phyloP scores from a whole-genome alignment of 2,888 invertebrate genomes.

The Lottia gigantea region DNA sequence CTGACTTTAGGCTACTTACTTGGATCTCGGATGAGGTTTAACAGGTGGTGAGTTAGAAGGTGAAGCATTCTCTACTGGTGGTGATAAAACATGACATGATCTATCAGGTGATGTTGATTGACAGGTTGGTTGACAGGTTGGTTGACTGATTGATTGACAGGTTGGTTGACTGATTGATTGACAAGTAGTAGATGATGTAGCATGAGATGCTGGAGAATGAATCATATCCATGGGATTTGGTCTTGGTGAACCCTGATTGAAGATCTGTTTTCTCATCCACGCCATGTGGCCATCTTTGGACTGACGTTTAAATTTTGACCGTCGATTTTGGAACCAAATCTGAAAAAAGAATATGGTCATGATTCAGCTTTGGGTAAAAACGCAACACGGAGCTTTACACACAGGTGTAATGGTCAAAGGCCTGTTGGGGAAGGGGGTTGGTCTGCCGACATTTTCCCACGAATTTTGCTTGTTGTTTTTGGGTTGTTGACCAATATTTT shows the following conservation, averaged over 20 bases:
- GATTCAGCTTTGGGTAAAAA: too few relatives aligned
- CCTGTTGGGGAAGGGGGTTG: too few relatives aligned
- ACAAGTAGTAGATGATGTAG: too few relatives aligned
- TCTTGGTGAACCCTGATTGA: not conserved
- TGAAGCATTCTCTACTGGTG: not conserved
- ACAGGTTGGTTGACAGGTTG: not conserved
- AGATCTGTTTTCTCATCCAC: slow-evolving; percentile 8
- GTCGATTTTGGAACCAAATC: slow-evolving; percentile 5
- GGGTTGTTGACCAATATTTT: too few relatives aligned
- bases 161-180: too few relatives aligned
- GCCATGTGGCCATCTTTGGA: slow-evolving; percentile 4
- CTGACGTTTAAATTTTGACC: not conserved
- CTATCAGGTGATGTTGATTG: not conserved
- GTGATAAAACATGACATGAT: not conserved
- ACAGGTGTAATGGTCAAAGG: too few relatives aligned
- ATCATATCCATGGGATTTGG: not conserved
- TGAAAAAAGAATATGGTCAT: too few relatives aligned
- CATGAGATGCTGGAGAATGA: not conserved
- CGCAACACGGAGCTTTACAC: too few relatives aligned
- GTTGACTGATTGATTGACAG: too few relatives aligned
- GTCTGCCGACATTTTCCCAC: too few relatives aligned
- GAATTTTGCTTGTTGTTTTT: too few relatives aligned
- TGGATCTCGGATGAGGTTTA: not conserved
- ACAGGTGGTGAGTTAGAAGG: too few relatives aligned
- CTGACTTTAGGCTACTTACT: not conserved